Base-by-base conservation (phyloP, 2,888 invertebrate genomes). In the Dastarcus helophoroides region DNA sequence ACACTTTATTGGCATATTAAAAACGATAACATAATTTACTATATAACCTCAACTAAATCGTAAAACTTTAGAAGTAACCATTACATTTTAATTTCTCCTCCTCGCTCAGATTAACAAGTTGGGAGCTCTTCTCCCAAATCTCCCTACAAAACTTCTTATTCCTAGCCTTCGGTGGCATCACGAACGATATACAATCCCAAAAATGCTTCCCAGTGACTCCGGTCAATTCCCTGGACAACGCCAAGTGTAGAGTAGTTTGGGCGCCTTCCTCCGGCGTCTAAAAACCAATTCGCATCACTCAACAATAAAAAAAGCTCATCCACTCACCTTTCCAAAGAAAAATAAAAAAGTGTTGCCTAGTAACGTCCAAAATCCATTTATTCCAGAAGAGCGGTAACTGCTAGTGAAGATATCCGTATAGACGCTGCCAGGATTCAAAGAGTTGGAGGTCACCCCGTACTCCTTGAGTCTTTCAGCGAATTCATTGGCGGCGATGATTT, bases 121-220 rank as follows among this genome's bases (percentile, higher is more conserved):
- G 69, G 45, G 81, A 78, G 15, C 85, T 84, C 36, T 80, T 68
- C 49, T 83, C 80, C 91, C 91, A 93, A 24, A 90, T 60, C 49
- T 81, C 79, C 44, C 72, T 73, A 5, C 79, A 84, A 30, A 75
- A 73, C 29, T 47, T 47, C 30, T 44, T 43, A 21, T 53, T 51
- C 48, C 54, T 48, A 14, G 49, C 45, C 17, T 45, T 47, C 23
- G 51, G 53, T 13, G 53, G 54, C 14, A 41, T 33, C 4, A 47
- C 46, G 32, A 54, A 54, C 21, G 44, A 38, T 50, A 67, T 68
- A 51, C 86, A 88, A 51, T 89, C 86, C 40, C 76, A 71, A 48
- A 74, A 89, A 50, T 88, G 85, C 62, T 81, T 79, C 22, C 88
- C 88, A 11, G 64, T 70, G 0, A 78, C 68, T 26, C 71, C 73